Base-by-base conservation (phyloP, 1,140 invertebrate genomes). In the Drosophila littoralis region DNA sequence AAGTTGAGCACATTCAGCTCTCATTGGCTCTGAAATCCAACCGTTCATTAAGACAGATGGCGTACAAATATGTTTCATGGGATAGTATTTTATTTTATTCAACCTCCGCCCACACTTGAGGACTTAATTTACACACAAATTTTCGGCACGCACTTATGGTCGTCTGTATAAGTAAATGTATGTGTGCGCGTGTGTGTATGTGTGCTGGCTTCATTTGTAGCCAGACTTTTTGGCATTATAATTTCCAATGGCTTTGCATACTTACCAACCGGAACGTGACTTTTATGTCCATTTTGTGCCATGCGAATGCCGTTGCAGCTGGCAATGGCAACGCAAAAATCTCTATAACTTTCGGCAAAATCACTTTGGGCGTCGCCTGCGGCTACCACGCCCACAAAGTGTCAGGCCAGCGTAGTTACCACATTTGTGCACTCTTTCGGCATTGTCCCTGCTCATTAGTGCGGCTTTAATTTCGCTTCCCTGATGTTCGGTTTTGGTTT, bases 361-460 rank as follows among this genome's bases (percentile, higher is more conserved):
- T 88, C 83, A 88, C 83, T 88, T 88, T 73, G 75, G 64, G 52
- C 51, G 38, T 6, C 35, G 66, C 57, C 66, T 57, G 43, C 9
- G 58, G 58, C 28, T 60, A 45, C 51, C 57, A 63, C 71, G 45
- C 67, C 52, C 65, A 55, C 67, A 28, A 42, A 45, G 15, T 51
- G 33, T 28, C n/a, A 52, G 42, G 9, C 7, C 40, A 45, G 36
- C 65, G 54, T 46, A 48, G 64, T 74, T 82, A 67, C 76, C 84
- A 61, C 79, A 83, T 80, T 75, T 80, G 69, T 59, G 69, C 80
- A 60, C 75, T 73, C 75, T 81, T 79, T 63, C 60, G 79, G 85
- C 73, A 75, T 78, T 81, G 82, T 88, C 80, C 73, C 64, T 89
- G 84, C 84, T 89, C 84, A 89, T 89, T 89, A 89, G 84, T 81